These are phyloP conservation scores for Ictalurus punctatus DNA, from an alignment of 2,113 vertebrate genomes.

Conservation along the genomic window DNA sequence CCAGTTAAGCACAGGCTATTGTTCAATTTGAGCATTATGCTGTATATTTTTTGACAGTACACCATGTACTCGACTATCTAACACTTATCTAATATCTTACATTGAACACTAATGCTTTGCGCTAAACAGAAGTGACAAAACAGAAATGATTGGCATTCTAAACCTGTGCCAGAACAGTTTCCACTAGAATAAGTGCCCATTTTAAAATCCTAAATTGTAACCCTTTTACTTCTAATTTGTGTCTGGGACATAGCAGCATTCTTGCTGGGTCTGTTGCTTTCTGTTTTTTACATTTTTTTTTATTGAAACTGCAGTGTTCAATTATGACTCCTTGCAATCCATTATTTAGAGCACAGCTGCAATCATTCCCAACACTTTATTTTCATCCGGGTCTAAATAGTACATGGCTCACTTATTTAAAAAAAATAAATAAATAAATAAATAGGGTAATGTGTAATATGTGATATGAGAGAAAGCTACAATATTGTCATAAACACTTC, in stretches of 20 bases:
- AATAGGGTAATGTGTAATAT: background rate
- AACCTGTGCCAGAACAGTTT: background rate
- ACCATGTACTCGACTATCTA: background rate
- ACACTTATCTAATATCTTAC: background rate
- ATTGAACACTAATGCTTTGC: background rate
- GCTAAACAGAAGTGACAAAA: background rate
- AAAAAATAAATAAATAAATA: background rate
- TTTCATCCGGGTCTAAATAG: background rate
- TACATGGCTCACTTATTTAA: background rate
- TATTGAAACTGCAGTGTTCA: background rate
- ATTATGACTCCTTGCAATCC: background rate
- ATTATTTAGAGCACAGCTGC: background rate
- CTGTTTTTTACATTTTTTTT: background rate
- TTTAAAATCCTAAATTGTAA: background rate
- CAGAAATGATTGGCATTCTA: too few relatives aligned
- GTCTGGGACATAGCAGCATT: background rate
- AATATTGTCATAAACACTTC: background rate
- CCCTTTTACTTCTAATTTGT: background rate
- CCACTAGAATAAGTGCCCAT: background rate
- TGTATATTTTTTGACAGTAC: background rate
- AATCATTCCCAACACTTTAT: background rate
- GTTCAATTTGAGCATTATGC: background rate
- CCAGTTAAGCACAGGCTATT: background rate
- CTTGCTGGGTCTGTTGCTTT: background rate
- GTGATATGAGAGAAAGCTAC: background rate